Conservation (phyloP, 2,797 vertebrate species). For the Schizopygopsis pylzovi region DNA sequence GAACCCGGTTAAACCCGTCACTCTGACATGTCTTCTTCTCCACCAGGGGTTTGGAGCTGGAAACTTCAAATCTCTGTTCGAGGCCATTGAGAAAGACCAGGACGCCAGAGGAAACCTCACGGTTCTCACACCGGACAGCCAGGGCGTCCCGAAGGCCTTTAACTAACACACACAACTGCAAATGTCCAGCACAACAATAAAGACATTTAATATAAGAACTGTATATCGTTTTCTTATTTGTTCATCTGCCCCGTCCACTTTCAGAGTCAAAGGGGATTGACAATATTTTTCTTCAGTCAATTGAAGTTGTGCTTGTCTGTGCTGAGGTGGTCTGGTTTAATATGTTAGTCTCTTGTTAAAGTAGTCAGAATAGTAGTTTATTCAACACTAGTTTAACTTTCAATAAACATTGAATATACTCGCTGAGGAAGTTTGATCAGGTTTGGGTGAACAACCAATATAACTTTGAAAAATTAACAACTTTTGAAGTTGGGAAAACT, state of each 20-base stretch:
- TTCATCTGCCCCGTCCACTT: not conserved
- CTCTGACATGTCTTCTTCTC: constrained; percentile 40
- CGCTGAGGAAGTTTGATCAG: too few relatives aligned
- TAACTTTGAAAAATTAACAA: not conserved
- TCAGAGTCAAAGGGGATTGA: not conserved
- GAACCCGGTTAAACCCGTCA: not conserved
- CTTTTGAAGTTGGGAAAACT: not conserved
- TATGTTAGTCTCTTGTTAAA: not conserved
- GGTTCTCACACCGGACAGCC: constrained; percentile 67
- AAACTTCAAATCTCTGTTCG: constrained; percentile 88
- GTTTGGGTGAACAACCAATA: not conserved
- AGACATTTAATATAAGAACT: not conserved
- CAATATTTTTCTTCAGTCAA: not conserved
- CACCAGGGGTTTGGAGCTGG: constrained; percentile 85
- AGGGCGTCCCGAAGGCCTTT: constrained; percentile 68
- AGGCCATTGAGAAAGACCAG: constrained; percentile 86
- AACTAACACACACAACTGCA: constrained; percentile 67
- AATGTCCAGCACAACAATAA: constrained; percentile 4
- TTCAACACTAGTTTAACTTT: not conserved
- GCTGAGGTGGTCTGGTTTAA: not conserved
- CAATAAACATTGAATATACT: not conserved
- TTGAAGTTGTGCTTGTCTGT: not conserved
- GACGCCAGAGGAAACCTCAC: constrained; percentile 85
- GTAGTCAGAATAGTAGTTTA: not conserved
- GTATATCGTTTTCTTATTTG: too few relatives aligned